Evolutionary conservation across 1,140 invertebrate genomes (phyloP).

Genomic region (Amyelois transitella): DNA sequence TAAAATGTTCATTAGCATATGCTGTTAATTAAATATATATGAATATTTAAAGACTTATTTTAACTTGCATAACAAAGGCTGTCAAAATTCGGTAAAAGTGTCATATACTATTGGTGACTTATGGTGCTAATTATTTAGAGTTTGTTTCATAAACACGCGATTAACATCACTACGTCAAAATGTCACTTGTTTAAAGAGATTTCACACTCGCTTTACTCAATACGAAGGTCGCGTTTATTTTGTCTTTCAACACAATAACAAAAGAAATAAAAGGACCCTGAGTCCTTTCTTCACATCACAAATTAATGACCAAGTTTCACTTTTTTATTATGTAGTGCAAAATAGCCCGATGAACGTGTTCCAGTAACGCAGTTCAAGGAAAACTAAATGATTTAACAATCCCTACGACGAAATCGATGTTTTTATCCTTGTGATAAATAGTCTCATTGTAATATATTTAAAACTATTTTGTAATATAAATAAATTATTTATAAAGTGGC

Average conservation of each 20-base stretch:
- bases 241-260: neutral
- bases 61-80: conserved; percentile 4
- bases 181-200: conserved; percentile 24
- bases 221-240: conserved; percentile 9
- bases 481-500: too few relatives aligned
- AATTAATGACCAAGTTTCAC: too few relatives aligned
- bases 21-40: neutral
- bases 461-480: too few relatives aligned
- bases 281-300: neutral
- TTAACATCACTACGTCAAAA: conserved; percentile 31
- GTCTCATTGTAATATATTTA: neutral
- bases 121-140: conserved; percentile 27
- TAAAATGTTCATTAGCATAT: neutral
- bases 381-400: conserved; percentile 11
- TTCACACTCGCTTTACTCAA: neutral
- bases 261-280: neutral
- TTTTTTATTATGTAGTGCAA: neutral
- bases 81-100: conserved; percentile 12
- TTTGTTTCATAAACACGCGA: conserved; percentile 34
- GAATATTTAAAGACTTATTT: neutral
- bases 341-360: neutral
- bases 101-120: conserved; percentile 25
- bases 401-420: neutral
- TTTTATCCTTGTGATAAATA: too few relatives aligned
- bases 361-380: conserved; percentile 12